Evolutionary conservation across 2,888 invertebrate genomes (phyloP).

Genomic region (Bugulina stolonifera): DNA sequence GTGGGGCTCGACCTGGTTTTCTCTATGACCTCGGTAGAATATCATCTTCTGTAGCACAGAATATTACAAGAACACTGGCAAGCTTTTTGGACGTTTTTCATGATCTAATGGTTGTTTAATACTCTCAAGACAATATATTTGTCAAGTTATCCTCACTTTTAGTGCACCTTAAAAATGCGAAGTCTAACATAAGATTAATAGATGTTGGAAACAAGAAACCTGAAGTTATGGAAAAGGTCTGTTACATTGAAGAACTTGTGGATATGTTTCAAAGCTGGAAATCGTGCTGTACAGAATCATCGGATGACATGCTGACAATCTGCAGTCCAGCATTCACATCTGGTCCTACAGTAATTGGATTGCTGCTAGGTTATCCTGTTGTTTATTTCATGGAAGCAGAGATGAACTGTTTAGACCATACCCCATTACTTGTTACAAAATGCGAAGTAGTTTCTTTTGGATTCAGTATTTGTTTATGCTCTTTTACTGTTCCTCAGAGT

Average conservation of each 20-base stretch:
- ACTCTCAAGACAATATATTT: conserved; percentile 14
- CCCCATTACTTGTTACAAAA: background rate
- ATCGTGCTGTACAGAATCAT: background rate
- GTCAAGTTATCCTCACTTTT: background rate
- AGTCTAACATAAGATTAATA: background rate
- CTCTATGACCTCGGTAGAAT: background rate
- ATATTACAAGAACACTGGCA: background rate
- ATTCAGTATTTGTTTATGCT: background rate
- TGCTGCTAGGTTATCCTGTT: background rate
- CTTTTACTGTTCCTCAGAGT: conserved; percentile 6
- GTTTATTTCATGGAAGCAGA: background rate
- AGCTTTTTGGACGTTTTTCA: background rate
- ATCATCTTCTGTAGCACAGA: background rate
- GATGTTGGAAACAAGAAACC: background rate
- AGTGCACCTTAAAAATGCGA: background rate
- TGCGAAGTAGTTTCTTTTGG: background rate
- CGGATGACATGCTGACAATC: background rate
- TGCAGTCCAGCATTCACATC: background rate
- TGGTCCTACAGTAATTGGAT: background rate
- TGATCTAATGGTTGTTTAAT: background rate
- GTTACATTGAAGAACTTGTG: background rate
- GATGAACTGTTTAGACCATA: background rate
- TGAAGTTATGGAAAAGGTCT: background rate
- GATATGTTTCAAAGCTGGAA: background rate
- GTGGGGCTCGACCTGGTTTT: background rate